Base-by-base conservation (phyloP, 2,113 vertebrate species). In the Zosterops pallidus region DNA sequence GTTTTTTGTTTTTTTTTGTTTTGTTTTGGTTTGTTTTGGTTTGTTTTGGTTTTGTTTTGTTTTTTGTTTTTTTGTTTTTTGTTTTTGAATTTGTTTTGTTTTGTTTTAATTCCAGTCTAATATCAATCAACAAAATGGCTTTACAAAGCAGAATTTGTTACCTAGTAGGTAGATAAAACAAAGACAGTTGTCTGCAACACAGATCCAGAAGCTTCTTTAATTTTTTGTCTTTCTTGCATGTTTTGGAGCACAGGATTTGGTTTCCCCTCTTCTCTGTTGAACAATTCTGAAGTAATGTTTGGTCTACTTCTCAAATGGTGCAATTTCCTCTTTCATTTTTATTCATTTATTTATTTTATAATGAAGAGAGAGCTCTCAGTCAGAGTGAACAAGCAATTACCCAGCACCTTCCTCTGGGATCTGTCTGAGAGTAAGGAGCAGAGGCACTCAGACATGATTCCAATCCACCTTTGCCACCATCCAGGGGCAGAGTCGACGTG, bases 331-430 rank as follows among this genome's bases (percentile, higher is more conserved):
- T 92, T 91, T 92, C 59, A 72, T 72, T 89, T 96, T 77, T 95
- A 84, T 82, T 94, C 80, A 87, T 95, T 92, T 96, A 93, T 95
- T 96, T 96, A 91, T 93, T 94, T 90, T 65, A 72, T 80, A 95
- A 90, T 56, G 60, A 96, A 92, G 92, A 91, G 72, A 78, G 63
- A 72, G 86, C 86, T 96, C 89, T 95, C 71, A 53, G 71, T 95
- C 71, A 53, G 68, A 95, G 46, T 79, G 86, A 94, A 91, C 26
- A 59, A 95, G 90, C 94, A 95, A 96, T 97, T 96, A 95, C 29
- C 70, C 86, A 94, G 84, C 72, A 89, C 53, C 71, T 86, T 94
- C 95, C 94, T 91, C 83, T 93, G 93, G 92, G 92, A 95, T 93
- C 47, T 93, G 68, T 83, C 60, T 37, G 78, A 69, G 89, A 95